Conservation (phyloP, 53 echinoderm and acorn worm species). For the Stichopus horrens region DNA sequence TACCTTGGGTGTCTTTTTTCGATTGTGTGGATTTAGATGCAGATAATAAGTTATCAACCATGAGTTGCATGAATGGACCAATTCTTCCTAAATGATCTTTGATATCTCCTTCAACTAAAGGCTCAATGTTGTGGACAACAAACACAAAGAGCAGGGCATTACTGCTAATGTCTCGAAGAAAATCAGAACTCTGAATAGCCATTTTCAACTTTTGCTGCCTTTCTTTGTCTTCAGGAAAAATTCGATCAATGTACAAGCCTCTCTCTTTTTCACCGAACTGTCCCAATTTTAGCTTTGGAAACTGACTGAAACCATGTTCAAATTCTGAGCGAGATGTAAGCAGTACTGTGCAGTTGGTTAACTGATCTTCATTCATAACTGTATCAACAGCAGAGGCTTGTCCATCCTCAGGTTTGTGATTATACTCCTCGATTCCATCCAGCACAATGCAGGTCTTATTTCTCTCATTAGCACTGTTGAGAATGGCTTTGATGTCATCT, state of each 20-base stretch:
- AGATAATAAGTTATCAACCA: background rate
- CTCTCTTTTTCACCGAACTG: background rate
- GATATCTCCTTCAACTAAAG: background rate
- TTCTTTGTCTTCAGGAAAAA: background rate
- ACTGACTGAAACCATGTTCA: background rate
- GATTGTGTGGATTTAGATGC: background rate
- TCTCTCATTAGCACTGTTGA: background rate
- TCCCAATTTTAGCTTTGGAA: background rate
- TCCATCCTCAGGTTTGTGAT: background rate
- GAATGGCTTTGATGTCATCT: background rate
- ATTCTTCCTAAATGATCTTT: background rate
- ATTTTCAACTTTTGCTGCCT: background rate
- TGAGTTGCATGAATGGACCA: background rate
- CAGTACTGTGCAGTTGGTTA: background rate
- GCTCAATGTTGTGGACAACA: slow-evolving; percentile 11
- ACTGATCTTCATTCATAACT: background rate
- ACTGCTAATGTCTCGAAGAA: slow-evolving; percentile 14
- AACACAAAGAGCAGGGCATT: background rate
- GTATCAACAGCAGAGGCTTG: background rate
- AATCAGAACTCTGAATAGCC: background rate
- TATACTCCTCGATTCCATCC: slow-evolving; percentile 20
- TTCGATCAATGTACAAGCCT: background rate
- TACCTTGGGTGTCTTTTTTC: too few species aligned
- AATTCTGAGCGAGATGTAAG: slow-evolving; percentile 4
- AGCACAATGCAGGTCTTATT: background rate